Conservation (phyloP, 2,888 invertebrate genomes). For the Drosophila nr. fundita region DNA sequence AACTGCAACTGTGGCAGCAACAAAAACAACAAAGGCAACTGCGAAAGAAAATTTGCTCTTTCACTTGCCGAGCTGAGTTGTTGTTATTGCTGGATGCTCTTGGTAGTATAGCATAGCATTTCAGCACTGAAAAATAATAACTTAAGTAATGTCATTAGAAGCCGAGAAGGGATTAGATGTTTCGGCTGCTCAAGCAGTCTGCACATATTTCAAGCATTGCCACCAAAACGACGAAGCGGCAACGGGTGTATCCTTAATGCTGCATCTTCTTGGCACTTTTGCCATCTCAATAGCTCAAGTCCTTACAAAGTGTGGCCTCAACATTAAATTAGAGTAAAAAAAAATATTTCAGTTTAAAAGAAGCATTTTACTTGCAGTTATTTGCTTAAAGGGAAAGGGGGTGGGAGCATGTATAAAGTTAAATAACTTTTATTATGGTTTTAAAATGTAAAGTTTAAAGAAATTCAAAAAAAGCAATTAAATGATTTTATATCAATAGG, state of each 20-base stretch:
- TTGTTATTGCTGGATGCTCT: slow-evolving; percentile 50
- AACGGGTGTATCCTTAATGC: slow-evolving; percentile 17
- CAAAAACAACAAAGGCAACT: slow-evolving; percentile 45
- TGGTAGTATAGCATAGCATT: slow-evolving; percentile 63
- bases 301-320: no score
- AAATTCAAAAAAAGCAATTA: not conserved
- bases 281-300: not conserved
- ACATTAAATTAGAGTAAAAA: not conserved
- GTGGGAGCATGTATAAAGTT: not conserved
- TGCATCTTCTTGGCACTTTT: slow-evolving; percentile 1
- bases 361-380: not conserved
- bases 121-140: slow-evolving; percentile 76
- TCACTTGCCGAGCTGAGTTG: slow-evolving; percentile 45
- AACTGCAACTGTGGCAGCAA: slow-evolving; percentile 34
- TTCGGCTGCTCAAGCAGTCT: slow-evolving; percentile 55
- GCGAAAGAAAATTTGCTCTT: slow-evolving; percentile 54
- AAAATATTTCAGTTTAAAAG: not conserved
- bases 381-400: not conserved
- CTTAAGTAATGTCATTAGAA: slow-evolving; percentile 79
- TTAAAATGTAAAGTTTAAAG: not conserved
- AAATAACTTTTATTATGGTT: not conserved
- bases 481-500: not conserved
- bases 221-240: not conserved
- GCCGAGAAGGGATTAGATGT: slow-evolving; percentile 73
- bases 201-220: slow-evolving; percentile 21